A percentile compares a stretch with the other conserved stretches of the same genome.
Evolutionary conservation across 2,888 invertebrate genomes (phyloP).

Genomic region (Drosophila pseudotakahashii): DNA sequence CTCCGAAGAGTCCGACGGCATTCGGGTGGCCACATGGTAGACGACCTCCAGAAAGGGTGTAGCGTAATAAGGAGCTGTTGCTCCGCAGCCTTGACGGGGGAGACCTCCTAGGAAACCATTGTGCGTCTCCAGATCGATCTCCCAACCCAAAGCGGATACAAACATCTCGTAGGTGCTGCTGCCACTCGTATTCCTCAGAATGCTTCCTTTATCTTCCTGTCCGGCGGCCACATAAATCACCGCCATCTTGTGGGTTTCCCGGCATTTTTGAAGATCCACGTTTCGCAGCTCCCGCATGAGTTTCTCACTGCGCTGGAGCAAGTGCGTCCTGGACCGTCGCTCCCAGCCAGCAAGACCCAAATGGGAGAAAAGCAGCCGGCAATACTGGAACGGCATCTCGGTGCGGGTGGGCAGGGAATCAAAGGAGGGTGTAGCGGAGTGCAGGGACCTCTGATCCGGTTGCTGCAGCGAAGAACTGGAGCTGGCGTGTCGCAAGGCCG

Average conservation of each 20-base stretch:
- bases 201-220: slow-evolving; percentile 98
- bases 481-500: slow-evolving; percentile 42
- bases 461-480: slow-evolving; percentile 56
- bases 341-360: slow-evolving; percentile 96
- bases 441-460: slow-evolving; percentile 78
- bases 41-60: slow-evolving; percentile 96
- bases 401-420: slow-evolving; percentile 85
- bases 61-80: slow-evolving; percentile 97
- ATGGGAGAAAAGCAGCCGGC: slow-evolving; percentile 95
- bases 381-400: slow-evolving; percentile 91
- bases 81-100: slow-evolving; percentile 94
- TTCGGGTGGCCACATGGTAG: slow-evolving; percentile 98
- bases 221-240: slow-evolving; percentile 99
- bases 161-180: slow-evolving; percentile 97
- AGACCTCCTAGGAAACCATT: slow-evolving; percentile 97
- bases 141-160: slow-evolving; percentile 88
- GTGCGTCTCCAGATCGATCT: slow-evolving; percentile 96
- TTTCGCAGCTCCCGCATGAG: slow-evolving; percentile 95
- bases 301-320: slow-evolving; percentile 94
- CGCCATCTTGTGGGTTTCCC: slow-evolving; percentile 98
- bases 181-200: slow-evolving; percentile 93
- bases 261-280: slow-evolving; percentile 94
- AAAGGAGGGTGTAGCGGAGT: slow-evolving; percentile 70
- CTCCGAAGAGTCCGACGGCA: slow-evolving; percentile 96
- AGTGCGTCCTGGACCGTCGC: slow-evolving; percentile 92